phyloP scores from a whole-genome alignment of 2,888 invertebrate genomes.

The Pyrrhosoma nymphula region DNA sequence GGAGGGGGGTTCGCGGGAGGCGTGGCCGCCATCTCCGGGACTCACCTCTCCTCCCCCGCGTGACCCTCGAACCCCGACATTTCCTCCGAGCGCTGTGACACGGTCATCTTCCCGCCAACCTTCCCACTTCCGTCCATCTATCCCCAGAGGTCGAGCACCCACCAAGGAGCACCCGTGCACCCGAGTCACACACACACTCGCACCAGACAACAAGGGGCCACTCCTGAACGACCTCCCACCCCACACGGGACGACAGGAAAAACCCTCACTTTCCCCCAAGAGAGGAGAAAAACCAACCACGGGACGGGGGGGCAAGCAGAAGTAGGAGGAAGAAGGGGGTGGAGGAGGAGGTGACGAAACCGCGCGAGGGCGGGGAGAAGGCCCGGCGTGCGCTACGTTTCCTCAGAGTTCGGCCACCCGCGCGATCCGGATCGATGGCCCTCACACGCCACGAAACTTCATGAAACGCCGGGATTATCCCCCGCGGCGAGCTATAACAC shows the following conservation, averaged over 20 bases:
- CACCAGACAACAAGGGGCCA: neutral
- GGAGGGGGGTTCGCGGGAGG: neutral
- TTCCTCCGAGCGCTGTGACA: constrained; percentile 47
- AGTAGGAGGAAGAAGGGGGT: neutral
- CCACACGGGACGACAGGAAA: neutral
- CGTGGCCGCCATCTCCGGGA: neutral
- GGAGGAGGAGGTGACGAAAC: neutral
- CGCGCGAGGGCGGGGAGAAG: neutral
- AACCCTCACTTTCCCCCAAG: neutral
- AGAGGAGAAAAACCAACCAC: neutral
- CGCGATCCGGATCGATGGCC: neutral
- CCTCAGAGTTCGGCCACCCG: neutral
- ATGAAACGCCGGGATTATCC: neutral
- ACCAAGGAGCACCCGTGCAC: constrained; percentile 19
- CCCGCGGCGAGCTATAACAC: neutral
- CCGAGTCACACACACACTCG: neutral
- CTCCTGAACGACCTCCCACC: neutral
- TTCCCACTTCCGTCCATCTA: constrained; percentile 45
- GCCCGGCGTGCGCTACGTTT: neutral
- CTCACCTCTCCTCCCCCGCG: constrained; percentile 53
- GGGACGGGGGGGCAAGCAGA: neutral
- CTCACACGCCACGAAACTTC: constrained; percentile 4
- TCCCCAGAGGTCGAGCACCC: neutral
- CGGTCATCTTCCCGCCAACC: constrained; percentile 51
- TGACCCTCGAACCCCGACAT: constrained; percentile 46